Percentiles rank a stretch among this genome's conserved stretches.
These are phyloP conservation scores for Myripristis murdjan DNA, from an alignment of 2,797 vertebrate species.

Conservation along the genomic window DNA sequence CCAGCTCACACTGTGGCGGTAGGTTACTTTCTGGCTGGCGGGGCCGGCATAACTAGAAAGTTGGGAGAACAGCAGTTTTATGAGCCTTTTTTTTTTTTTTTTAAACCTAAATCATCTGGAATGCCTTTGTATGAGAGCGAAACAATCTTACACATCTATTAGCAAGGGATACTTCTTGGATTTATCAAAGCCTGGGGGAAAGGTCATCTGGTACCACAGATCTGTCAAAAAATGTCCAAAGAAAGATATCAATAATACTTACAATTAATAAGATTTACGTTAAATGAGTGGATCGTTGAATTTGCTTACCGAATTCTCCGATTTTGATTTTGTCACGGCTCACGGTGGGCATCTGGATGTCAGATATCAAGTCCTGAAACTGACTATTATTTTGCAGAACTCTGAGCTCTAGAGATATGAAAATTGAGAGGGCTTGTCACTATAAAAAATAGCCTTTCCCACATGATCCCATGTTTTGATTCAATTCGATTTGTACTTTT, in stretches of 20 bases:
- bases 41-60: slow-evolving; percentile 93
- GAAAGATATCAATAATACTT: slow-evolving; percentile 1
- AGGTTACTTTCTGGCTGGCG: slow-evolving; percentile 93
- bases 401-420: slow-evolving; percentile 79
- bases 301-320: slow-evolving; percentile 82
- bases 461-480: too few species aligned
- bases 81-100: not conserved
- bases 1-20: slow-evolving; percentile 88
- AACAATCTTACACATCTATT: slow-evolving; percentile 96
- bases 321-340: slow-evolving; percentile 73
- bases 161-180: slow-evolving; percentile 96
- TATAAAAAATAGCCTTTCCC: not conserved
- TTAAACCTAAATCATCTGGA: not conserved
- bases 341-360: slow-evolving; percentile 90
- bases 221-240: slow-evolving; percentile 76
- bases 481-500: too few species aligned
- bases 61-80: not conserved
- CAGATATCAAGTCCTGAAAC: slow-evolving; percentile 80
- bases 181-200: slow-evolving; percentile 92
- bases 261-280: too few species aligned
- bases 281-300: not conserved
- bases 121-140: too few species aligned
- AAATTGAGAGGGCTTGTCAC: slow-evolving; percentile 18
- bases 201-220: slow-evolving; percentile 95
- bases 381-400: slow-evolving; percentile 89